Conservation (phyloP, 2,888 invertebrate genomes). For the Pheosia tremula region DNA sequence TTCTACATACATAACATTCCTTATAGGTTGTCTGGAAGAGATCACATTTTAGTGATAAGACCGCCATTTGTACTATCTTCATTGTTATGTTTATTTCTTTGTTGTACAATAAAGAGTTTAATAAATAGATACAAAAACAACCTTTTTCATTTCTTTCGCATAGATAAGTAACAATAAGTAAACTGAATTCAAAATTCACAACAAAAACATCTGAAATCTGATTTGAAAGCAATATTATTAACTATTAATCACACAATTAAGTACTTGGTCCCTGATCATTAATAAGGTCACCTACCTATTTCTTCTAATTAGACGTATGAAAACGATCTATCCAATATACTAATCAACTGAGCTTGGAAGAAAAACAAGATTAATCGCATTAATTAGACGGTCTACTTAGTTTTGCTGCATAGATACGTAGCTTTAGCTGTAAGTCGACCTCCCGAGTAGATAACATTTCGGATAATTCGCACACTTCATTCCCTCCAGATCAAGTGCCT, state of each 20-base stretch:
- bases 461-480: constrained; percentile 17
- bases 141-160: no score
- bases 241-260: neutral
- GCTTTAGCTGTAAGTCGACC: constrained; percentile 28
- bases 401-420: constrained; percentile 36
- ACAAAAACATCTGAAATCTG: no score
- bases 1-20: no score
- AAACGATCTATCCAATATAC: neutral
- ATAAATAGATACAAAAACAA: no score
- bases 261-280: neutral
- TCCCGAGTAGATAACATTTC: constrained; percentile 14
- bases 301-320: neutral
- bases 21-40: no score
- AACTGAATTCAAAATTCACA: no score
- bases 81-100: no score
- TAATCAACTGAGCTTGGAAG: constrained; percentile 13
- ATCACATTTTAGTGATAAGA: no score
- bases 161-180: no score
- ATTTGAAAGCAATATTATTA: no score
- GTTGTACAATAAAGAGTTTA: no score
- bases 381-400: constrained; percentile 42
- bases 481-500: constrained; percentile 28
- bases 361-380: constrained; percentile 48
- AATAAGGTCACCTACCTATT: neutral
- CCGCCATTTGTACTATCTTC: no score